Evolutionary conservation across 2,113 vertebrate species (phyloP).

Genomic region (Dipodomys stephensi): DNA sequence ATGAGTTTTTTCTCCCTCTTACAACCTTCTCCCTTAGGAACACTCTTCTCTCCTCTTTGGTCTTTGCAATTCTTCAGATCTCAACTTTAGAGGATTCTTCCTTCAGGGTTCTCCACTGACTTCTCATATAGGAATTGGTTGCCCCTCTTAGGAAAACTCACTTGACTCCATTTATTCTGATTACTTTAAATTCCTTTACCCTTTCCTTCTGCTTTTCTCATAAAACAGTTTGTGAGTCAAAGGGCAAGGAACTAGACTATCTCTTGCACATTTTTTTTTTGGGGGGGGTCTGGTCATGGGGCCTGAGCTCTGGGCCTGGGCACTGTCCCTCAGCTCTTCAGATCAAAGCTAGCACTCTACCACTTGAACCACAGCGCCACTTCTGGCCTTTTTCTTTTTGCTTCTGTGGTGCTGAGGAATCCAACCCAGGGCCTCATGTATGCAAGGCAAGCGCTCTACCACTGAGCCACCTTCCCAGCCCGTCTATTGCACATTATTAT

Average conservation of each 20-base stretch:
- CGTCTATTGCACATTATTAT: background rate
- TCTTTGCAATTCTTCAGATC: background rate
- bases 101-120: background rate
- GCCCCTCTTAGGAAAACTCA: background rate
- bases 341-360: no score
- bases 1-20: background rate
- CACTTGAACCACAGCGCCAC: no score
- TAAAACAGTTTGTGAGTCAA: background rate
- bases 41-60: background rate
- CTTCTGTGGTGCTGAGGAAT: no score
- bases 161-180: background rate
- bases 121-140: background rate
- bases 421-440: no score
- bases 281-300: no score
- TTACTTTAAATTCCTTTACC: background rate
- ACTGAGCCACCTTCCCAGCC: no score
- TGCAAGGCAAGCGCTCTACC: no score
- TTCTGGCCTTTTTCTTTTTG: no score
- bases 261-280: background rate
- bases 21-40: background rate
- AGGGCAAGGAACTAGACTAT: background rate
- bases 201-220: background rate
- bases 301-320: no score
- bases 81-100: conserved; percentile 21
- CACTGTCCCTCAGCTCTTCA: no score